Percentiles rank a stretch among this genome's conserved stretches.
Conservation (phyloP, 2,797 vertebrate species). For the Prionace glauca region DNA sequence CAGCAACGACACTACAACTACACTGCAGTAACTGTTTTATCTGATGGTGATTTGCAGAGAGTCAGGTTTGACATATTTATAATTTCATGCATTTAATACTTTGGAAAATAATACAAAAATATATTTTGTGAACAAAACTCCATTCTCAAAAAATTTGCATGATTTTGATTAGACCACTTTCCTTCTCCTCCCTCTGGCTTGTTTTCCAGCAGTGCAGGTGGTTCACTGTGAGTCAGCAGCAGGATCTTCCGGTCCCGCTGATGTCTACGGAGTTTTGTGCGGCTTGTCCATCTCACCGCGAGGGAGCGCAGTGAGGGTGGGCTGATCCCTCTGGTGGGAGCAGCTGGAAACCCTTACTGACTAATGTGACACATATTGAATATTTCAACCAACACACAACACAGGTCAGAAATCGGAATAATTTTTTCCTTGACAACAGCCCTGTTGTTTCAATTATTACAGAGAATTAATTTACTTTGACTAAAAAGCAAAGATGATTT, state of each 20-base stretch:
- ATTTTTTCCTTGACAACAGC: neutral
- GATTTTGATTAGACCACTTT: neutral
- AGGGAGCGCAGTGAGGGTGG: too few species aligned
- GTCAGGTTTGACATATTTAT: neutral
- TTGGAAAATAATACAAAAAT: neutral
- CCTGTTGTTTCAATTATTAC: neutral
- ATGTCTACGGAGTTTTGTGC: too few species aligned
- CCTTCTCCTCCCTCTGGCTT: too few species aligned
- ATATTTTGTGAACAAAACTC: neutral
- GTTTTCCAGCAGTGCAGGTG: too few species aligned
- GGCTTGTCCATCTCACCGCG: too few species aligned
- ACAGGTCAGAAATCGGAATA: neutral
- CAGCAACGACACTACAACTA: neutral
- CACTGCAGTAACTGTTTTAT: neutral
- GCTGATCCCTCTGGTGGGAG: too few species aligned
- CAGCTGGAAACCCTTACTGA: too few species aligned
- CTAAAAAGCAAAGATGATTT: neutral
- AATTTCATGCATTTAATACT: neutral
- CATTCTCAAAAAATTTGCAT: neutral
- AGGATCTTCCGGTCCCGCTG: too few species aligned
- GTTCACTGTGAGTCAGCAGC: too few species aligned
- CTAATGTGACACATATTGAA: neutral
- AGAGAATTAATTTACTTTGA: neutral
- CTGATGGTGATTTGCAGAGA: too few species aligned
- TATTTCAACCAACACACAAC: neutral